Base-by-base conservation (phyloP, 2,888 invertebrate genomes). In the Drosophila seclusa region DNA sequence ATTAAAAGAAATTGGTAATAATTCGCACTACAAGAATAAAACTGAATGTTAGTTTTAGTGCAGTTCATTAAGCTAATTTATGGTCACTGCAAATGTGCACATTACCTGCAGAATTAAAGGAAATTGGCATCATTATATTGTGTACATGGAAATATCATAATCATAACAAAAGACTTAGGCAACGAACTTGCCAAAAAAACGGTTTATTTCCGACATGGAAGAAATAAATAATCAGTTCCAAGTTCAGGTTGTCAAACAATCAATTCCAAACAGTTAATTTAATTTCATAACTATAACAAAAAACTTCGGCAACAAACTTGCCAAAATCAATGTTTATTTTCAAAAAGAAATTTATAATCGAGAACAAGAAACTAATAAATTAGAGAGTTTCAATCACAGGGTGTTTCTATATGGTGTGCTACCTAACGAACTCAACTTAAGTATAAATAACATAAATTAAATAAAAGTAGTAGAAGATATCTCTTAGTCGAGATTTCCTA, bases 241-340 rank as follows among this genome's bases (percentile, higher is more conserved):
- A 34, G 4, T 34, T 11, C 34, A 34, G 36, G 7, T 10, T 31
- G 31, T 31, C 6, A 36, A 36, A 6, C 16, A 6, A 36, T 36
- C 36, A 16, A 16, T 13, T 36, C 6, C 16, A 36, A 36, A 6
- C 16, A 6, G 6, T 13, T 0, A 0, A 16, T 36, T 6, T 36
- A 16, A 36, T 36, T 36, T 11, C 11, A 5, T 11, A 11, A 42
- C 11, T 11, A 2, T 11, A 21, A 70, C 40, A 40, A 29, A 87
- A 74, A 86, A 76, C 70, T 84, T 71, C 1, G 42, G 72, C 57
- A 82, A 79, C 73, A 66, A 73, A 76, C 77, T 80, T 66, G 70
- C 5, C 13, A 4, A 34, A 13, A 34, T 34, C 13, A 34, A 34
- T 34, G 4, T 21, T n/a, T 21, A 5, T 42, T 5, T 42, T 5